These are phyloP conservation scores for Idaea aversata DNA, from an alignment of 2,888 invertebrate species.

Conservation along the genomic window DNA sequence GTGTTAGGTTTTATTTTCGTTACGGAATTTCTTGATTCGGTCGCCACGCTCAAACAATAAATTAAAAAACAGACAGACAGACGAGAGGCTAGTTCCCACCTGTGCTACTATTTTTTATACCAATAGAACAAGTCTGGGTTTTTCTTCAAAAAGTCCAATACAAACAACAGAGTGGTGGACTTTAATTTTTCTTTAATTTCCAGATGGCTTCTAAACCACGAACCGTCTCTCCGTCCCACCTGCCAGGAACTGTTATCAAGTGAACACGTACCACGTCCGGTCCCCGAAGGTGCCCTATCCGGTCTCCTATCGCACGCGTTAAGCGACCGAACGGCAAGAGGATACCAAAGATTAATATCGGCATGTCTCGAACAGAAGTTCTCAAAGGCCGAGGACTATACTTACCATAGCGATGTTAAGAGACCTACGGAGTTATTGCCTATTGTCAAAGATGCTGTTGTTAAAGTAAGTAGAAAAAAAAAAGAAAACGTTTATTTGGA, in stretches of 20 bases:
- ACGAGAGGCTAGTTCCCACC: background rate
- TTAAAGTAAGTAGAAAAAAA: constrained; percentile 40
- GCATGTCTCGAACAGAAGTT: constrained; percentile 75
- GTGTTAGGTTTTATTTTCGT: too few species aligned
- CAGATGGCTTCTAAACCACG: constrained; percentile 90
- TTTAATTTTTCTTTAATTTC: background rate
- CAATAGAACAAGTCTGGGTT: too few species aligned
- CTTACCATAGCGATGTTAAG: constrained; percentile 83
- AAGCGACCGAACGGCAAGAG: constrained; percentile 82
- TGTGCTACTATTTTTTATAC: background rate
- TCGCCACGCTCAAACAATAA: too few species aligned
- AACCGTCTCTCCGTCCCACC: constrained; percentile 90
- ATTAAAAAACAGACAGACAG: too few species aligned
- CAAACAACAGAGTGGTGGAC: too few species aligned
- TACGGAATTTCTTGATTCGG: too few species aligned
- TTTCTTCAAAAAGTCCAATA: too few species aligned
- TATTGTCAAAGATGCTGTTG: constrained; percentile 49
- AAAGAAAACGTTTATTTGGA: too few species aligned
- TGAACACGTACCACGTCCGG: constrained; percentile 90
- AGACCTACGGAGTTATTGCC: constrained; percentile 38
- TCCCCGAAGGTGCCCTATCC: constrained; percentile 92
- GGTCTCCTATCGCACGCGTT: constrained; percentile 91
- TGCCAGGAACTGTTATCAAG: constrained; percentile 91
- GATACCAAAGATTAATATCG: constrained; percentile 53
- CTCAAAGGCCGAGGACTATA: constrained; percentile 86